These are phyloP conservation scores for Petaurus breviceps DNA, from an alignment of 2,113 vertebrate genomes.

Conservation along the genomic window DNA sequence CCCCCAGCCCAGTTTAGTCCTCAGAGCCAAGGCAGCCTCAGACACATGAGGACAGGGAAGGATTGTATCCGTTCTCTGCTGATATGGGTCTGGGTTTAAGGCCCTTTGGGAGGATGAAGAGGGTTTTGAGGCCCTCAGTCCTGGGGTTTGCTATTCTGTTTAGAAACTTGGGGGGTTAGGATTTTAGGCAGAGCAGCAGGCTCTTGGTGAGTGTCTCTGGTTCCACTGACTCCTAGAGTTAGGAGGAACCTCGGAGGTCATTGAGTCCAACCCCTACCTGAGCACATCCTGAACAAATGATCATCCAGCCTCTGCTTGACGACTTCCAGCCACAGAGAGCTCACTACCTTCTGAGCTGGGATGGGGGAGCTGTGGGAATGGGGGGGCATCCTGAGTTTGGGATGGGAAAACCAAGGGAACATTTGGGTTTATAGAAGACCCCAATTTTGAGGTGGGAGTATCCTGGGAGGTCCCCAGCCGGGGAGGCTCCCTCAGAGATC, in stretches of 20 bases:
- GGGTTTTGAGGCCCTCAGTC: background rate
- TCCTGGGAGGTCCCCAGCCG: constrained; percentile 33
- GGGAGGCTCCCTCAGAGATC: constrained; percentile 86
- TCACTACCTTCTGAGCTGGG: background rate
- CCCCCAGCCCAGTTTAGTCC: background rate
- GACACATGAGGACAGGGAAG: background rate
- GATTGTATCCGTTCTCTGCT: background rate
- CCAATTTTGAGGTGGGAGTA: constrained; percentile 43
- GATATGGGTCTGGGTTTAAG: background rate
- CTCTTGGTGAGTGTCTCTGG: background rate
- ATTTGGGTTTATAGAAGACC: constrained; percentile 14
- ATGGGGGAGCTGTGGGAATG: constrained; percentile 33
- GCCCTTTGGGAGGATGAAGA: background rate
- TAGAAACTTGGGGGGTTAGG: constrained; percentile 39
- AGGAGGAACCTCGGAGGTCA: background rate
- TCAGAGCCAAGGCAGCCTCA: background rate
- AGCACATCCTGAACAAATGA: background rate
- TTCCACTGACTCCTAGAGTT: background rate
- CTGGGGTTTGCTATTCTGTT: background rate
- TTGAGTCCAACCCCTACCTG: background rate
- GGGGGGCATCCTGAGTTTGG: background rate
- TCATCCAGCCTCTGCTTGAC: background rate
- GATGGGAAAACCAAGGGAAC: background rate
- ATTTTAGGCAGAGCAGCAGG: background rate
- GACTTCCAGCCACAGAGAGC: background rate